A percentile compares a stretch with the other conserved stretches of the same genome.
These are phyloP conservation scores for Burhinus bistriatus DNA, from an alignment of 2,113 vertebrate genomes.

Conservation along the genomic window DNA sequence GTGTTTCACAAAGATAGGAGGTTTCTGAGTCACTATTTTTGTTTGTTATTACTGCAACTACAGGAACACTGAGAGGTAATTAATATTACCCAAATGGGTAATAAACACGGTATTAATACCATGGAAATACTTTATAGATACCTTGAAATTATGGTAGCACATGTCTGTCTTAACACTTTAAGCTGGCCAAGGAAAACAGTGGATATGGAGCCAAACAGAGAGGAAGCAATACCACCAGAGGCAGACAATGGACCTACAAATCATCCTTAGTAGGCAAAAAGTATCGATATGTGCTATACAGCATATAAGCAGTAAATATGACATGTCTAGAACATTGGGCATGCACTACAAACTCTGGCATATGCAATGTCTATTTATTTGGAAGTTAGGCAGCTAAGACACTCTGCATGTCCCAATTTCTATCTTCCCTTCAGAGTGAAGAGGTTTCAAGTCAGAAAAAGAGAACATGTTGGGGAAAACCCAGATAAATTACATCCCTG, in stretches of 20 bases:
- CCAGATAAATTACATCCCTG: neutral
- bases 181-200: constrained; percentile 5
- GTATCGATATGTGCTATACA: neutral
- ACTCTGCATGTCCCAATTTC: neutral
- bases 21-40: neutral
- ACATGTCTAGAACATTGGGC: neutral
- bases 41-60: neutral
- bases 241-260: neutral
- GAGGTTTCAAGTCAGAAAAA: neutral
- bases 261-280: neutral
- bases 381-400: neutral
- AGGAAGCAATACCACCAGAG: neutral
- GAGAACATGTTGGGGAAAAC: neutral
- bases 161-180: neutral
- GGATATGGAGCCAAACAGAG: neutral
- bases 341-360: neutral
- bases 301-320: neutral
- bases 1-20: neutral
- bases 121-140: neutral
- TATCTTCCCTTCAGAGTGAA: neutral
- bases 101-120: neutral
- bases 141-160: neutral
- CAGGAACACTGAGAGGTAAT: neutral
- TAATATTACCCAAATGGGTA: neutral
- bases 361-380: neutral